A percentile compares a stretch with the other conserved stretches of the same genome.
Conservation (phyloP, 2,888 invertebrate genomes). For the Mimachlamys varia region DNA sequence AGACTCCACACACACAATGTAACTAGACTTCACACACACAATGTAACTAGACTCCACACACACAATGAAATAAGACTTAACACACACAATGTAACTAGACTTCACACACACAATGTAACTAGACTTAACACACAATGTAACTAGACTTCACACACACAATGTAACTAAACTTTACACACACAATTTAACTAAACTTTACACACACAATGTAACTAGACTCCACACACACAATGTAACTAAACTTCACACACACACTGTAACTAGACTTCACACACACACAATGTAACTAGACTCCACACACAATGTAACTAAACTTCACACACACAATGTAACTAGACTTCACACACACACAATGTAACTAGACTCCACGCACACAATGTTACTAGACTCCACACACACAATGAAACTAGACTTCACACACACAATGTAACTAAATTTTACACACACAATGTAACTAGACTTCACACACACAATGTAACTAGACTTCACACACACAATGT, state of each 20-base stretch:
- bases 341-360: neutral
- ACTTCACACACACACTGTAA: no score
- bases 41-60: neutral
- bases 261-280: neutral
- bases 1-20: neutral
- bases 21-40: neutral
- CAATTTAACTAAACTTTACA: neutral
- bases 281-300: neutral
- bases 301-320: neutral
- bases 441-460: neutral
- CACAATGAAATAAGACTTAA: neutral
- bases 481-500: neutral
- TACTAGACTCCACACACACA: neutral
- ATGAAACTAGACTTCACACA: neutral
- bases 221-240: neutral
- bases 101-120: neutral
- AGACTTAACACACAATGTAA: neutral
- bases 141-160: neutral
- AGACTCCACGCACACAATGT: neutral
- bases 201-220: neutral
- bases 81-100: neutral
- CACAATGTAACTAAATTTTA: neutral
- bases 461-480: neutral
- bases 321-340: neutral
- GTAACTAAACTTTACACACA: neutral